These are phyloP conservation scores for Cuniculus paca DNA, from an alignment of 2,797 vertebrate genomes.

Conservation along the genomic window DNA sequence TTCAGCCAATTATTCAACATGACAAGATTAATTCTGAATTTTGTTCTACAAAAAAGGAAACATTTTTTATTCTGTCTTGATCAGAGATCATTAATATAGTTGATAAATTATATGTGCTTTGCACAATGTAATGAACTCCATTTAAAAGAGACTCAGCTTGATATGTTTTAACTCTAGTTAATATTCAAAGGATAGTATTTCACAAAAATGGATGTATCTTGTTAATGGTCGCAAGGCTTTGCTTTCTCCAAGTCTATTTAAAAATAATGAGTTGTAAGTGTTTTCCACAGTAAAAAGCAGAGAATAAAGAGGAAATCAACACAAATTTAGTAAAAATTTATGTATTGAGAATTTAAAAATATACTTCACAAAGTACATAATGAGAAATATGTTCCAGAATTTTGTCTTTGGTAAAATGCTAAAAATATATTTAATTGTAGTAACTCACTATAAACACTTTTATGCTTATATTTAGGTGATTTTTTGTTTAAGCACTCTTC, in stretches of 20 bases:
- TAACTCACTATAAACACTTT: not conserved
- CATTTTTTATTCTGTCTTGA: constrained; percentile 70
- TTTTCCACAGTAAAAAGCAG: constrained; percentile 9
- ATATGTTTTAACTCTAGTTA: constrained; percentile 61
- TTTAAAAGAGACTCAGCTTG: constrained; percentile 59
- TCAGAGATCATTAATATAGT: constrained; percentile 71
- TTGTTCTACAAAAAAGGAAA: constrained; percentile 59
- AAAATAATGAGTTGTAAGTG: constrained; percentile 33
- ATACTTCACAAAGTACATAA: not conserved
- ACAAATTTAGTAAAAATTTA: constrained; percentile 29
- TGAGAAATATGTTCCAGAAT: not conserved
- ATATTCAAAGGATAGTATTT: constrained; percentile 38
- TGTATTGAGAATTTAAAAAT: not conserved
- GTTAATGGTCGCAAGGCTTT: not conserved
- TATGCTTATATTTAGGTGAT: not conserved
- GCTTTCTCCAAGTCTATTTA: constrained; percentile 13
- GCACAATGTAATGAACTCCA: constrained; percentile 55
- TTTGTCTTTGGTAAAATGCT: constrained; percentile 12
- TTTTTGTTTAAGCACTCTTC: not conserved
- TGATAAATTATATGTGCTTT: constrained; percentile 58
- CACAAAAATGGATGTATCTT: not conserved
- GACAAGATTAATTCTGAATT: constrained; percentile 61
- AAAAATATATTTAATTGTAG: not conserved
- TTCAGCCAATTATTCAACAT: constrained; percentile 33
- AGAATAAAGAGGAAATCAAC: constrained; percentile 9